Evolutionary conservation across 37 sponge, comb jelly and placozoan species (phyloP), one percentile per base, ranked within the genome.

Genomic region (Theonella swinhoei): DNA sequence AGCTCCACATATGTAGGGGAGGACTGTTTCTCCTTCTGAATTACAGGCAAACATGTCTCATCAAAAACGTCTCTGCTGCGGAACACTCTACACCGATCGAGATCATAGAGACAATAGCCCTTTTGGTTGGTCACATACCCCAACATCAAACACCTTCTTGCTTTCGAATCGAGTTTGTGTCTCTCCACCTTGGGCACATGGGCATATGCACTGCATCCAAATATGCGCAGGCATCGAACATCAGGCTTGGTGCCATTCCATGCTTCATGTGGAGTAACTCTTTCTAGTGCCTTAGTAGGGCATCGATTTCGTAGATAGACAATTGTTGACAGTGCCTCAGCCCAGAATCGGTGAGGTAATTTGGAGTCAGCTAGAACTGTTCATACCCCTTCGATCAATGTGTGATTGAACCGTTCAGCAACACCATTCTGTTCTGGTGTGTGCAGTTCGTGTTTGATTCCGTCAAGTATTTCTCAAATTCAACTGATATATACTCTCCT

Each of bases 41-140:
- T 23, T 14, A 47, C 72, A 33, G 72, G 72, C 72, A 70, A 9
- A 30, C 19, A 62, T 2, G 66, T 23, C 71, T 42, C 60, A 67
- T 80, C 81, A 39, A 33, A 47, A 24, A 42, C 75, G 42, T 75
- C 75, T 54, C 60, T 41, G 32, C 60, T 42, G 32, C 14, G 42
- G 42, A 62, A 30, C 7, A 87, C 64, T 43, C 32, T 87, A 23
- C 26, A 59, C 60, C 71, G 38, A 24, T 62, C 1, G 39, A 72
- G 74, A 72, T 80, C 88, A 66, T 88, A 88, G 26, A 88, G 62
- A 22, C 82, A 26, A 66, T 85, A 85, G n/a, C n/a, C n/a, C n/a
- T n/a, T n/a, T n/a, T n/a, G n/a, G n/a, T n/a, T n/a, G n/a, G n/a
- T n/a, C n/a, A n/a, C n/a, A n/a, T n/a, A 85, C 32, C 81, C 81